These are phyloP conservation scores for Apeltes quadracus DNA, from an alignment of 2,113 vertebrate genomes.

Conservation along the genomic window DNA sequence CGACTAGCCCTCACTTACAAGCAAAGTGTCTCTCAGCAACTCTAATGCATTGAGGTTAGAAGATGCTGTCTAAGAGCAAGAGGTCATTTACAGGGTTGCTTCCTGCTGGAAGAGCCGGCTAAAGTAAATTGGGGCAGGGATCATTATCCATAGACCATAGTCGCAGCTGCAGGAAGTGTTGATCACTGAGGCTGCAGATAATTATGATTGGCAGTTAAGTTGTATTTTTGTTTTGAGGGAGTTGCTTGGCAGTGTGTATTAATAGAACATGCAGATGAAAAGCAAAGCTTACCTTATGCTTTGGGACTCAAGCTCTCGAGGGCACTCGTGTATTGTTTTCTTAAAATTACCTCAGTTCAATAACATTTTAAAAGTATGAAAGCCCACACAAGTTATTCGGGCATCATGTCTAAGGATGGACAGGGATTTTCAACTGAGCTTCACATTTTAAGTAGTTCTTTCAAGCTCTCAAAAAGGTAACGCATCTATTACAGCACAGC, in stretches of 20 bases:
- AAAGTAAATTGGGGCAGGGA: conserved; percentile 60
- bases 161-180: conserved; percentile 51
- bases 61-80: conserved; percentile 64
- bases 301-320: conserved; percentile 37
- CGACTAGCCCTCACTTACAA: conserved; percentile 67
- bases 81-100: conserved; percentile 58
- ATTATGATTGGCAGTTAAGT: conserved; percentile 55
- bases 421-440: neutral
- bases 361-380: conserved; percentile 43
- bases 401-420: neutral
- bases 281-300: conserved; percentile 51
- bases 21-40: conserved; percentile 61
- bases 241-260: conserved; percentile 51
- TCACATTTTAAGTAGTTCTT: conserved; percentile 7
- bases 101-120: conserved; percentile 56
- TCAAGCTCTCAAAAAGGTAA: conserved; percentile 7
- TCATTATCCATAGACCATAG: conserved; percentile 56
- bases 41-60: conserved; percentile 72
- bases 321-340: conserved; percentile 31
- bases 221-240: conserved; percentile 56
- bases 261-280: conserved; percentile 66
- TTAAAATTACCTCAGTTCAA: conserved; percentile 46
- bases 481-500: neutral
- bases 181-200: conserved; percentile 41
- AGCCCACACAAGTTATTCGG: neutral